Conservation (phyloP, 2,888 invertebrate genomes). For the Augiades crinisus region DNA sequence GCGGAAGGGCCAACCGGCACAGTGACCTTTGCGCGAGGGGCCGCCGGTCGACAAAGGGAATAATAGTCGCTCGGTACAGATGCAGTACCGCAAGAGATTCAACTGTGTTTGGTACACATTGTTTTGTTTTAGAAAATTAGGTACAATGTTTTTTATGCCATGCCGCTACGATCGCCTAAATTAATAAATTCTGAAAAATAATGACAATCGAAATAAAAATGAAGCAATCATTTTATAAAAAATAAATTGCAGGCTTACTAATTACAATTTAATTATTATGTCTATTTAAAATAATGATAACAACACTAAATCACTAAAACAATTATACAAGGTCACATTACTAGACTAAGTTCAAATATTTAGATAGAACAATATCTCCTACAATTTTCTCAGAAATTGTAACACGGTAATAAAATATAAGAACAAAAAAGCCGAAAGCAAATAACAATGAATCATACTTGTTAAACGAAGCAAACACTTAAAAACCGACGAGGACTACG, state of each 20-base stretch:
- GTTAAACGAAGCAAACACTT: slow-evolving; percentile 44
- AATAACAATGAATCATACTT: slow-evolving; percentile 52
- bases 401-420: slow-evolving; percentile 17
- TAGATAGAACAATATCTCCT: not conserved
- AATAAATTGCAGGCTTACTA: not conserved
- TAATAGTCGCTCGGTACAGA: too few species aligned
- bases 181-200: too few species aligned
- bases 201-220: too few species aligned
- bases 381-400: not conserved
- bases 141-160: too few species aligned
- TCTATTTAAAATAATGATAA: slow-evolving; percentile 7
- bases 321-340: slow-evolving; percentile 9
- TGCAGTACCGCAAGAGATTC: too few species aligned
- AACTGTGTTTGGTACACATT: too few species aligned
- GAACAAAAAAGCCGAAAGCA: slow-evolving; percentile 23
- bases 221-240: not conserved
- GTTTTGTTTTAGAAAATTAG: too few species aligned
- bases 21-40: too few species aligned
- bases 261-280: slow-evolving; percentile 11
- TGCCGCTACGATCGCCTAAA: too few species aligned
- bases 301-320: not conserved
- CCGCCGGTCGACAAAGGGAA: too few species aligned
- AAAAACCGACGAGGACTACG: slow-evolving; percentile 48
- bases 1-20: too few species aligned
- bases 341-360: not conserved